Percentiles rank a stretch among this genome's conserved stretches.
phyloP scores from a whole-genome alignment of 2,113 vertebrate species.

The Riparia riparia region DNA sequence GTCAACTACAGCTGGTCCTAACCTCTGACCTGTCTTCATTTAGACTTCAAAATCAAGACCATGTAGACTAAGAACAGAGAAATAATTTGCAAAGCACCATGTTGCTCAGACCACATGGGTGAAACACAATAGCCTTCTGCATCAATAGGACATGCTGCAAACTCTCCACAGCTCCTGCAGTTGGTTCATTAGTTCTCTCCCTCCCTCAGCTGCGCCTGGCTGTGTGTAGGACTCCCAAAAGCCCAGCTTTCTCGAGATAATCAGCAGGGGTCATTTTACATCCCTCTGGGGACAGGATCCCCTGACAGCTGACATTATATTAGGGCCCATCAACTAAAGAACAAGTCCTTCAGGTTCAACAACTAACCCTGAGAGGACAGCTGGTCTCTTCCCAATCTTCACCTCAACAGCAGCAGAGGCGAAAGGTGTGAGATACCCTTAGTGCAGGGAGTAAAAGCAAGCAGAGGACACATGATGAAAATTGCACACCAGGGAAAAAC shows the following conservation, averaged over 20 bases:
- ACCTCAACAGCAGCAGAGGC: background rate
- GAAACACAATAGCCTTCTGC: background rate
- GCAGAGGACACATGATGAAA: background rate
- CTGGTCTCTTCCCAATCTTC: background rate
- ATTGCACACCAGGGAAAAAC: background rate
- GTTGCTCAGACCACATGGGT: background rate
- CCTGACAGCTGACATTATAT: background rate
- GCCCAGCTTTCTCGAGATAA: background rate
- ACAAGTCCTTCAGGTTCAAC: background rate
- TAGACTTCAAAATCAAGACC: background rate
- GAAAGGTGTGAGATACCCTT: background rate
- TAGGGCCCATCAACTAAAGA: background rate
- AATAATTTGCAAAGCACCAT: background rate
- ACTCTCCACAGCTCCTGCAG: background rate
- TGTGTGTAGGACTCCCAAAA: fast-evolving
- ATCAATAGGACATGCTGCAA: background rate
- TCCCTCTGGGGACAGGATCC: background rate
- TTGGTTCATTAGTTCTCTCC: background rate
- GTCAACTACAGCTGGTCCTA: background rate
- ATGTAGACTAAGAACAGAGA: background rate
- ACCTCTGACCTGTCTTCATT: background rate
- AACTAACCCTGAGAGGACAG: background rate
- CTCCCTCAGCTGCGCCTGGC: background rate
- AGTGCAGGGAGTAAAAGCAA: background rate
- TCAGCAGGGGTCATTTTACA: background rate